These are phyloP conservation scores for Dilophus febrilis DNA, from an alignment of 2,888 invertebrate species.

Conservation along the genomic window DNA sequence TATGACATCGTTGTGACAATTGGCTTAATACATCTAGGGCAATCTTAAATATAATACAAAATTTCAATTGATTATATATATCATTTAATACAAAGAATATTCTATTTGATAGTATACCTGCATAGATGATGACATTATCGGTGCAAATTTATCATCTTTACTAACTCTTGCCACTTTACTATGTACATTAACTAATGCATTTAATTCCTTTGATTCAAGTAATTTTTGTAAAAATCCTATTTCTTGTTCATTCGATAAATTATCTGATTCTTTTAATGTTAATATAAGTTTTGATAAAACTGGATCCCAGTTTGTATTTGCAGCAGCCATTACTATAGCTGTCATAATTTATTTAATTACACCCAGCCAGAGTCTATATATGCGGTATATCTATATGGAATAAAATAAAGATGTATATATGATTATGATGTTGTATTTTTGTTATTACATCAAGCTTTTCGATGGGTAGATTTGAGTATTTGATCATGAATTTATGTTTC, in stretches of 20 bases:
- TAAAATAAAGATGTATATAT: too few relatives aligned
- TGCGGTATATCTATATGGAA: too few relatives aligned
- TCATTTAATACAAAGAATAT: slow-evolving; percentile 3
- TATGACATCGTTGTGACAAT: slow-evolving; percentile 44
- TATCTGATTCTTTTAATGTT: slow-evolving; percentile 66
- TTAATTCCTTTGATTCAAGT: slow-evolving; percentile 70
- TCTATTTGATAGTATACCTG: slow-evolving; percentile 33
- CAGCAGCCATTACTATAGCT: slow-evolving; percentile 30
- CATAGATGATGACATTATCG: slow-evolving; percentile 70
- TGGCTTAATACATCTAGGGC: slow-evolving; percentile 66
- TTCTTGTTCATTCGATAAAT: slow-evolving; percentile 65
- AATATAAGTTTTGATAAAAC: slow-evolving; percentile 63
- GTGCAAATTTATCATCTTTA: slow-evolving; percentile 69
- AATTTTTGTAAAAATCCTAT: slow-evolving; percentile 69
- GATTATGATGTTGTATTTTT: too few relatives aligned
- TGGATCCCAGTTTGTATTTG: slow-evolving; percentile 31
- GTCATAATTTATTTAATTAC: slow-evolving; percentile 22
- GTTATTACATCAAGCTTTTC: too few relatives aligned
- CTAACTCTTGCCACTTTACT: slow-evolving; percentile 73
- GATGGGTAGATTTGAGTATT: too few relatives aligned
- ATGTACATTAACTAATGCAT: slow-evolving; percentile 80
- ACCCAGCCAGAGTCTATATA: too few relatives aligned
- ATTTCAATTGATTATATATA: background rate
- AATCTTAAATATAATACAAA: slow-evolving; percentile 28
- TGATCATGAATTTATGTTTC: too few relatives aligned